Percentiles rank a stretch among this genome's conserved stretches.
Evolutionary conservation across 2,113 vertebrate genomes (phyloP).

Genomic region (Pelusios castaneus): DNA sequence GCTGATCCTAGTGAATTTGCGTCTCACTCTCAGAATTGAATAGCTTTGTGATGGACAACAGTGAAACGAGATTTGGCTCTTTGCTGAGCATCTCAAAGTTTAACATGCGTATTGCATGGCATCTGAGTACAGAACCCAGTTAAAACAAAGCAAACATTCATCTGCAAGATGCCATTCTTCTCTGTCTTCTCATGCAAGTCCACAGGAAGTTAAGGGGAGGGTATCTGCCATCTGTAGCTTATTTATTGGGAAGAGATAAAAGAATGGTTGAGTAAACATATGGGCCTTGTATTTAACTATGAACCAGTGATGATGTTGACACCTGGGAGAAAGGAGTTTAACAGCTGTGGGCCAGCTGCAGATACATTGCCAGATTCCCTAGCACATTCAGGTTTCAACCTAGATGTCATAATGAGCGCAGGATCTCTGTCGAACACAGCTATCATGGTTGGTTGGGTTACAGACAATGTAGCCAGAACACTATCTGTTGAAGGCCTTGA

Average conservation of each 20-base stretch:
- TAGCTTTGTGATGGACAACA: not conserved
- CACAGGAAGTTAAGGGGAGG: not conserved
- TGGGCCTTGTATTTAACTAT: not conserved
- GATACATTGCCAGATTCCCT: not conserved
- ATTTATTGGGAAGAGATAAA: not conserved
- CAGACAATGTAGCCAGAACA: not conserved
- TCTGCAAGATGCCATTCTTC: not conserved
- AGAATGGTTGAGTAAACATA: not conserved
- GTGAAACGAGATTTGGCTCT: not conserved
- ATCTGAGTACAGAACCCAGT: not conserved
- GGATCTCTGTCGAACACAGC: not conserved
- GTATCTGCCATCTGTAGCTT: not conserved
- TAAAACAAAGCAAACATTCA: not conserved
- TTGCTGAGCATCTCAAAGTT: not conserved
- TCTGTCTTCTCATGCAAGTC: not conserved
- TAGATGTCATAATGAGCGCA: not conserved
- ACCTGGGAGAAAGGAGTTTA: not conserved
- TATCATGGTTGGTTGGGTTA: not conserved
- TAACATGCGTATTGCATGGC: accelerated
- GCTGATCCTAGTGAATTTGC: not conserved
- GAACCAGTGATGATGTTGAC: not conserved
- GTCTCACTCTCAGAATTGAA: not conserved
- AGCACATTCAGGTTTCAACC: not conserved
- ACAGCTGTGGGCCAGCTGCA: not conserved
- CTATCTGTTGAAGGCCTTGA: not conserved